These are phyloP conservation scores for Cephus rjabovi DNA, from an alignment of 2,888 invertebrate species.

Conservation along the genomic window DNA sequence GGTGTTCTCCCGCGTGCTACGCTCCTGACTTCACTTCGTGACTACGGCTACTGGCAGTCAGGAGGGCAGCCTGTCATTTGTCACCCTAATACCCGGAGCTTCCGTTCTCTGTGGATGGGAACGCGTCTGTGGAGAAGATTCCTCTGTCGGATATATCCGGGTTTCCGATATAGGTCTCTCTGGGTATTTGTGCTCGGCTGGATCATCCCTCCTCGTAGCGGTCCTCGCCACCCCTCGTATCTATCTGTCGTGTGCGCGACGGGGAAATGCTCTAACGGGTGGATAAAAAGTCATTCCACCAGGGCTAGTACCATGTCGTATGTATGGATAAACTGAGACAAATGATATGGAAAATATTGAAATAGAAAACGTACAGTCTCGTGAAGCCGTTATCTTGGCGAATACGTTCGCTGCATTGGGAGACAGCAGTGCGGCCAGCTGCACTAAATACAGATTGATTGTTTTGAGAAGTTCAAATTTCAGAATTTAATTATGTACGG, in stretches of 20 bases:
- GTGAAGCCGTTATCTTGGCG: not conserved
- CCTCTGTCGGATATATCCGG: slow-evolving; percentile 24
- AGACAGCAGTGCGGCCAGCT: not conserved
- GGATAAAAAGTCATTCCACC: not conserved
- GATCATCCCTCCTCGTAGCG: not conserved
- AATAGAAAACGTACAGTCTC: not conserved
- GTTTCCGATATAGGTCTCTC: slow-evolving; percentile 30
- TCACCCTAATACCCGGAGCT: slow-evolving; percentile 33
- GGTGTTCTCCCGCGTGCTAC: not conserved
- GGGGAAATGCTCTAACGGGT: not conserved
- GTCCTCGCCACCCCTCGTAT: not conserved
- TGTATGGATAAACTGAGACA: not conserved
- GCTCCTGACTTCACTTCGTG: not conserved
- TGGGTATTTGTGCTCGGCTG: slow-evolving; percentile 25
- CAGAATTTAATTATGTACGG: not conserved
- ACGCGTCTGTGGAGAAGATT: slow-evolving; percentile 3
- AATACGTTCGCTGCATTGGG: not conserved
- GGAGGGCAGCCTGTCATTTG: slow-evolving; percentile 32
- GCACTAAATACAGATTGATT: not conserved
- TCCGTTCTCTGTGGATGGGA: not conserved
- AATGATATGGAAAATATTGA: not conserved
- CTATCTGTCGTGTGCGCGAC: not conserved
- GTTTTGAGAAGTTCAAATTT: not conserved
- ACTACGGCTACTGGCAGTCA: not conserved
- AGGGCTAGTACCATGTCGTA: not conserved